Base-by-base conservation (phyloP, 1,140 invertebrate genomes). In the Goniozus legneri region DNA sequence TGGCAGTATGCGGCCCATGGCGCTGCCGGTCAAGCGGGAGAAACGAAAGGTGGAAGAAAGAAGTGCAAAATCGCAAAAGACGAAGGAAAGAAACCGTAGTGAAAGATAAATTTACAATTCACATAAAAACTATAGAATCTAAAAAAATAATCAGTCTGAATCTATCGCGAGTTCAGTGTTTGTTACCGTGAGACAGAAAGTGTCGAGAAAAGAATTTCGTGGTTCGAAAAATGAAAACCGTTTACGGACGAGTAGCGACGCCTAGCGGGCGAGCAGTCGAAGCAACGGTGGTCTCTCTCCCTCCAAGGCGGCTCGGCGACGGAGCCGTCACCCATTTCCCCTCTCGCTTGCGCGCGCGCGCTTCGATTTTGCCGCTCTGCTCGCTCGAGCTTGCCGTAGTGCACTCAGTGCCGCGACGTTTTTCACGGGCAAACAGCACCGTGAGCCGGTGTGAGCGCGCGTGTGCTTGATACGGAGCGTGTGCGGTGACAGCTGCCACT, bases 201-300 rank as follows among this genome's bases (percentile, higher is more conserved):
- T n/a, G n/a, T n/a, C n/a, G n/a, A n/a, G 65, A 58, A 63, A 75
- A 73, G 71, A 73, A 77, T n/a, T n/a, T 73, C 73, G 72, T 61
- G 73, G 71, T 76, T 66, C 76, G 77, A 73, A 78, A 78, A n/a
- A n/a, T n/a, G 73, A 78, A 78, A 78, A 77, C 77, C 75, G 77
- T 75, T 77, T 77, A 78, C 64, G 65, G 44, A 44, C 37, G 48
- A 51, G 47, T 52, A 40, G 37, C 33, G 32, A 36, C 53, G 57
- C 55, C 53, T 59, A 56, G 49, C 49, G 54, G 52, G 54, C 60
- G 59, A 53, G 55, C 58, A 52, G 55, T 58, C 47, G 63, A 54
- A 50, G 55, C 56, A 38, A 49, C 52, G 56, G 6, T 1, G 24
- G 20, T 44, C 24, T 56, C 42, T 53, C 45, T 45, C 36, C 47